phyloP scores from a whole-genome alignment of 2,797 vertebrate species.

The Caiman crocodilus region DNA sequence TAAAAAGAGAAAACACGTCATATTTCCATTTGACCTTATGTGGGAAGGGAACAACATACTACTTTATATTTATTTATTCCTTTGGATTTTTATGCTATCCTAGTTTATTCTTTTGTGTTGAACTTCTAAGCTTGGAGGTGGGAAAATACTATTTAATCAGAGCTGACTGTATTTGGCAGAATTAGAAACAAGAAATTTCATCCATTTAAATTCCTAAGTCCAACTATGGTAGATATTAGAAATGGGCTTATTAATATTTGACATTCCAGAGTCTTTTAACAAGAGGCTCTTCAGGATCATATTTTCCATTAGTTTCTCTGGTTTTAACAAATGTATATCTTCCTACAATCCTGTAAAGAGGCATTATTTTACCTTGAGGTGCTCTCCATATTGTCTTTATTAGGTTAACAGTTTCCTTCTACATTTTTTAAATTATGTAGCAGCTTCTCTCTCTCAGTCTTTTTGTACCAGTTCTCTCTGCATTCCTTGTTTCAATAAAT shows the following conservation, averaged over 20 bases:
- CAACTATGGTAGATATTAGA: background rate
- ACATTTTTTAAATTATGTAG: background rate
- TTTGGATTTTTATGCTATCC: background rate
- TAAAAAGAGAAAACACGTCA: background rate
- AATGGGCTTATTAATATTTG: background rate
- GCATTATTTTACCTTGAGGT: background rate
- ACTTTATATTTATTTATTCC: background rate
- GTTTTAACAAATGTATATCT: background rate
- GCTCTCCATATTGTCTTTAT: background rate
- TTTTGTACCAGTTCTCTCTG: rapidly evolving
- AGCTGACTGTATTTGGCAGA: background rate
- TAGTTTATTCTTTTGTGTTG: background rate
- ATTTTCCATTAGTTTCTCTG: background rate
- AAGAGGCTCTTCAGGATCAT: background rate
- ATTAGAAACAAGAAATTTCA: background rate
- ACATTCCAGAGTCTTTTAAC: background rate
- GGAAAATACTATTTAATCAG: rapidly evolving
- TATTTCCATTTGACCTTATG: background rate
- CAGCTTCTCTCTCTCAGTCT: background rate
- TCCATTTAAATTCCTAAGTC: too few relatives aligned
- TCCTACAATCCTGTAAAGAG: background rate
- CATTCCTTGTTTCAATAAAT: background rate
- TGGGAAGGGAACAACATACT: background rate
- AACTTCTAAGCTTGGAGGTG: background rate
- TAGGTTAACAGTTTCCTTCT: background rate